phyloP scores from a whole-genome alignment of 2,113 vertebrate species.

The Dunckerocampus dactyliophorus region DNA sequence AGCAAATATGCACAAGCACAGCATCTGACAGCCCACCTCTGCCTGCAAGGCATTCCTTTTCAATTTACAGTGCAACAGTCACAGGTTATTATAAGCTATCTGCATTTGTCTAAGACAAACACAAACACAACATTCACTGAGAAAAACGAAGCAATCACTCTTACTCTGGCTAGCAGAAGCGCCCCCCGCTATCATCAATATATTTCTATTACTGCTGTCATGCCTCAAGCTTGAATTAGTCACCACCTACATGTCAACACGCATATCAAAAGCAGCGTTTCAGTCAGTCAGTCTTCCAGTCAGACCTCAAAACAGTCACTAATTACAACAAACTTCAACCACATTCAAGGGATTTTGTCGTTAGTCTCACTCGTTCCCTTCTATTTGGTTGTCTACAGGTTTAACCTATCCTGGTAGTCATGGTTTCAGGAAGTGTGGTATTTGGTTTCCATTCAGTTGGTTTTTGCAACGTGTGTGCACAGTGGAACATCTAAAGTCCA shows the following conservation, averaged over 20 bases:
- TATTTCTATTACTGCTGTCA: constrained; percentile 15
- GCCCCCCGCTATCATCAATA: background rate
- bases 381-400: too few species aligned
- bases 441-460: too few species aligned
- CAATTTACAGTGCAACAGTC: constrained; percentile 28
- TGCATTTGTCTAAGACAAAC: constrained; percentile 19
- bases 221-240: constrained; percentile 2
- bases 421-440: too few species aligned
- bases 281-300: constrained; percentile 10
- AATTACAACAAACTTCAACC: too few species aligned
- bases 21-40: constrained; percentile 10
- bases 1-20: too few species aligned
- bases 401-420: too few species aligned
- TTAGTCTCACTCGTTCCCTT: too few species aligned
- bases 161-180: constrained; percentile 3
- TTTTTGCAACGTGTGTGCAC: too few species aligned
- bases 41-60: constrained; percentile 19
- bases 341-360: too few species aligned
- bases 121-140: constrained; percentile 2
- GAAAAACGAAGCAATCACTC: constrained; percentile 13
- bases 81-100: constrained; percentile 43
- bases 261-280: constrained; percentile 8
- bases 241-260: constrained; percentile 13
- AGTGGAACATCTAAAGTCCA: too few species aligned
- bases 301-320: too few species aligned